Base-by-base conservation (phyloP, 1,140 invertebrate species). In the Saccostrea echinata region DNA sequence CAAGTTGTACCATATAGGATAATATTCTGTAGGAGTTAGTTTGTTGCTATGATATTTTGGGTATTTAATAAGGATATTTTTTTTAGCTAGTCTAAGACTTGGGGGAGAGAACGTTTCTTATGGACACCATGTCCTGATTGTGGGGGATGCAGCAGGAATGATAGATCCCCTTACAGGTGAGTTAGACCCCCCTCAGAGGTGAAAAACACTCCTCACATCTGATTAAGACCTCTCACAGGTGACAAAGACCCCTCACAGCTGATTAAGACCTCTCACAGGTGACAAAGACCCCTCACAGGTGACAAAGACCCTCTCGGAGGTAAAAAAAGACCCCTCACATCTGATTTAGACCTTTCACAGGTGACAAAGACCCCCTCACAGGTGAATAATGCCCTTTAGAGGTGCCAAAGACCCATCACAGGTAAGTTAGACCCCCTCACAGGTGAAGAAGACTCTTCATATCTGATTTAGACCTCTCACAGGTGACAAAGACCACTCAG, bases 101-200 rank as follows among this genome's bases (percentile, higher is more conserved):
- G 93, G 93, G 18, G 93, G 93, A 80, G 92, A 92, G 57, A 91
- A 91, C 68, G 61, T 84, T 21, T 90, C 90, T 6, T 91, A 90
- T 88, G 92, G 88, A 16, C 83, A 91, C 52, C 93, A 93, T 89
- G 90, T 92, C 16, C 27, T 93, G 21, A 88, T 93, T 51, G 90
- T 93, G 21, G 92, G 93, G 13, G 93, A 93, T 89, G 92, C 93
- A 82, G 93, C 93, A 35, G 93, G 92, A 16, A 93, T 93, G 92
- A 93, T 92, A 24, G 93, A 93, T 55, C 92, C 93, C 4, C 86
- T 93, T 80, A 93, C 93, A 90, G 93, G 91, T 91, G 61, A 83
- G 68, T 27, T 35, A 16, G 43, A 43, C 43, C 43, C 43, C 43
- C 35, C 6, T 43, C 35, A 43, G 2, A 43, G 35, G 35, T 43